These are phyloP conservation scores for Glossophaga mutica DNA, from an alignment of 2,797 vertebrate genomes.

Conservation along the genomic window DNA sequence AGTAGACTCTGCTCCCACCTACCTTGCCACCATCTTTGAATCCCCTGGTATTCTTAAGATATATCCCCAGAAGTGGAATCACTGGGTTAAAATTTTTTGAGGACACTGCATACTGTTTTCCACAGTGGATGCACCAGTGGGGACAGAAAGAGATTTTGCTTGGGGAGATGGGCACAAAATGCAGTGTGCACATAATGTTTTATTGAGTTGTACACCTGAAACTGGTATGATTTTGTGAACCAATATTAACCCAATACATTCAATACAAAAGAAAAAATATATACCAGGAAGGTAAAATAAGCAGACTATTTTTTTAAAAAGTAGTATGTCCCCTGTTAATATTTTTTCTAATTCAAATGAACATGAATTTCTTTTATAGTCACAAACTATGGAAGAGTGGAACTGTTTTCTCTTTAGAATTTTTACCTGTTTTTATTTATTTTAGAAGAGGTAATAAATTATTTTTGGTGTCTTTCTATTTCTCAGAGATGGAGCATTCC, in stretches of 20 bases:
- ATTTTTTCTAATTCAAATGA: neutral
- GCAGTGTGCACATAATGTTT: neutral
- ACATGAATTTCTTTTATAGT: neutral
- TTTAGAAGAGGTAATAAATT: slow-evolving; percentile 64
- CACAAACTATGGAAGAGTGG: neutral
- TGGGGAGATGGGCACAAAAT: neutral
- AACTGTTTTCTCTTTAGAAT: neutral
- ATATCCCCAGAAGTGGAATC: neutral
- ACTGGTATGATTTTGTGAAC: neutral
- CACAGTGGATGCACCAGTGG: neutral
- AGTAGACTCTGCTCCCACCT: too few species aligned
- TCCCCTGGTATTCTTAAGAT: neutral
- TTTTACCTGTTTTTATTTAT: neutral
- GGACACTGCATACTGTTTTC: neutral
- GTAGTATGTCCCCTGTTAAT: neutral
- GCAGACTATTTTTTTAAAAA: too few species aligned
- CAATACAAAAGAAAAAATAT: neutral
- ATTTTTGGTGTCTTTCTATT: slow-evolving; percentile 3
- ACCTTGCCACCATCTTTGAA: too few species aligned
- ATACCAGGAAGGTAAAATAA: neutral
- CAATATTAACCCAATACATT: neutral
- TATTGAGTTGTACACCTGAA: neutral
- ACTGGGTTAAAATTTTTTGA: neutral
- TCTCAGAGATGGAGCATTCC: neutral
- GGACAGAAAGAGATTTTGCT: neutral